phyloP scores from a whole-genome alignment of 1,140 invertebrate genomes.

The Drosophila lacteicornis region DNA sequence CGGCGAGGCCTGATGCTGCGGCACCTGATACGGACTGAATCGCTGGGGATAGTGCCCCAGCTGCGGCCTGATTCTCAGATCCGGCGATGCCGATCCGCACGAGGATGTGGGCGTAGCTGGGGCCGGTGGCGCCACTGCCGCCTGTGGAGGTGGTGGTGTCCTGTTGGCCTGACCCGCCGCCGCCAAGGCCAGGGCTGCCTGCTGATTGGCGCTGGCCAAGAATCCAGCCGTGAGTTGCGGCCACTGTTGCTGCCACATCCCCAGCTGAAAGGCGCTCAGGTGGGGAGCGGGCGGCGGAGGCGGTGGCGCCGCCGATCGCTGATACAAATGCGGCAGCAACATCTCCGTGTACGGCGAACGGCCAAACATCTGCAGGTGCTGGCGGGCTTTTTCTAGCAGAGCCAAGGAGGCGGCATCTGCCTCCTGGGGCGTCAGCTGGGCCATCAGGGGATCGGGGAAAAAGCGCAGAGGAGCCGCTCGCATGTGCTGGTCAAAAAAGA shows the following conservation, averaged over 20 bases:
- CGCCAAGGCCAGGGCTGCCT: constrained; percentile 74
- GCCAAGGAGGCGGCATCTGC: constrained; percentile 86
- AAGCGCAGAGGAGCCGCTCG: constrained; percentile 87
- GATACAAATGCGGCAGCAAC: constrained; percentile 82
- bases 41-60: constrained; percentile 78
- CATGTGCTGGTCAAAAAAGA: constrained; percentile 89
- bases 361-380: constrained; percentile 87
- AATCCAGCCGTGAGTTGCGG: constrained; percentile 83
- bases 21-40: constrained; percentile 84
- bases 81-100: constrained; percentile 77
- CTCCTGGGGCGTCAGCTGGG: constrained; percentile 86
- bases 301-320: constrained; percentile 74
- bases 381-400: constrained; percentile 87
- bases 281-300: constrained; percentile 61
- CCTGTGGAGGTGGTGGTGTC: constrained; percentile 62
- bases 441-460: constrained; percentile 85
- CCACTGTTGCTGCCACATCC: constrained; percentile 85
- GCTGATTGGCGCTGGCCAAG: constrained; percentile 80
- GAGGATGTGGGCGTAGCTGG: constrained; percentile 75
- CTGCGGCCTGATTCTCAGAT: constrained; percentile 68
- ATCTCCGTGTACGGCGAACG: constrained; percentile 85
- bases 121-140: constrained; percentile 47
- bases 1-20: constrained; percentile 72
- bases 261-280: constrained; percentile 81
- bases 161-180: constrained; percentile 67